These are phyloP conservation scores for Calameuta idolon DNA, from an alignment of 2,888 invertebrate species.

Conservation along the genomic window DNA sequence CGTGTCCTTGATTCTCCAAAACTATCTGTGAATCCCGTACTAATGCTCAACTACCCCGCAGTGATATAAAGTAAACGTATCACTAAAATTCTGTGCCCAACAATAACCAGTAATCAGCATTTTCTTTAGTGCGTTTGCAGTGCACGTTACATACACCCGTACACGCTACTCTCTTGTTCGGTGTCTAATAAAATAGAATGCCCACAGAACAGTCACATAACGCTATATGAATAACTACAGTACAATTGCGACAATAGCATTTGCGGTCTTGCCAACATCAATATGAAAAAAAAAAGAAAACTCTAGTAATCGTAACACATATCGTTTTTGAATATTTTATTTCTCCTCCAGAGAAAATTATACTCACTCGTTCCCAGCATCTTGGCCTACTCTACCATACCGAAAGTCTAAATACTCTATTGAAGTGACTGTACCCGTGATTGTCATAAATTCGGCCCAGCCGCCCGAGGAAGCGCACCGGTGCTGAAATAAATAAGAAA, in stretches of 20 bases:
- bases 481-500: slow-evolving; percentile 4
- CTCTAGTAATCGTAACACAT: background rate
- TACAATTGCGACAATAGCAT: background rate
- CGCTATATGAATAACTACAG: background rate
- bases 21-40: background rate
- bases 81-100: background rate
- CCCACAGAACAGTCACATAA: background rate
- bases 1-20: background rate
- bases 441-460: slow-evolving; percentile 35
- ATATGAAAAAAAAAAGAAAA: background rate
- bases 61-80: background rate
- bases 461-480: slow-evolving; percentile 14
- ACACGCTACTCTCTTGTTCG: background rate
- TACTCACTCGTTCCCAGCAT: background rate
- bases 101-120: background rate
- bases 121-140: background rate
- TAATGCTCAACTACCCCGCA: background rate
- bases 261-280: background rate
- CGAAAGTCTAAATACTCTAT: background rate
- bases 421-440: background rate
- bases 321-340: background rate
- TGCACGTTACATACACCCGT: background rate
- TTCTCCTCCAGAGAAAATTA: background rate
- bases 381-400: background rate
- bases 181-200: background rate